Percentiles rank a stretch among this genome's conserved stretches.
These are phyloP conservation scores for Kryptolebias ocellatus DNA, from an alignment of 2,797 vertebrate genomes.

Conservation along the genomic window DNA sequence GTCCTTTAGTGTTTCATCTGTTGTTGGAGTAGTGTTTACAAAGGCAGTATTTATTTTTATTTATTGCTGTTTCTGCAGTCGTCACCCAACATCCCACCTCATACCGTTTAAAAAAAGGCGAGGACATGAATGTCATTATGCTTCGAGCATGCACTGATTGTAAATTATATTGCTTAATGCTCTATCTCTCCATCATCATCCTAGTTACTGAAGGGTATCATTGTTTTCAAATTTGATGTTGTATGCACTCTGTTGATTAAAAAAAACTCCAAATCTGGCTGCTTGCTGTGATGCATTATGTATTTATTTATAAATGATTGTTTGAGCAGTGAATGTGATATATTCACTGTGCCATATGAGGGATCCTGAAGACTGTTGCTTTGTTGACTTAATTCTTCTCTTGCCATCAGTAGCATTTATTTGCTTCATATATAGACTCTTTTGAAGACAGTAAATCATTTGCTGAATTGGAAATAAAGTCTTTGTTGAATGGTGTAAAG, in stretches of 20 bases:
- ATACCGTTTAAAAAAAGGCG: constrained; percentile 61
- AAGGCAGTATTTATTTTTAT: constrained; percentile 81
- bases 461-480: constrained; percentile 83
- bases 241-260: constrained; percentile 85
- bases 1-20: constrained; percentile 81
- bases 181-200: constrained; percentile 80
- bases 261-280: constrained; percentile 80
- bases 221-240: constrained; percentile 86
- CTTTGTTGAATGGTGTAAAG: constrained; percentile 82
- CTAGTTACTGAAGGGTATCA: constrained; percentile 79
- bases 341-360: constrained; percentile 78
- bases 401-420: constrained; percentile 83
- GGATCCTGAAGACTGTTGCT: constrained; percentile 77
- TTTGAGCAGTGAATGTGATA: constrained; percentile 76
- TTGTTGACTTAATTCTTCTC: constrained; percentile 80
- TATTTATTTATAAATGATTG: constrained; percentile 81
- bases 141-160: constrained; percentile 86
- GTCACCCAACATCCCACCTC: constrained; percentile 76
- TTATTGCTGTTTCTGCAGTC: constrained; percentile 78
- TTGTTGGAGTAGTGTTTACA: constrained; percentile 83
- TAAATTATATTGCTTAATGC: constrained; percentile 86
- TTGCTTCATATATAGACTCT: constrained; percentile 81
- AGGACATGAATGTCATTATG: constrained; percentile 83
- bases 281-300: constrained; percentile 84
- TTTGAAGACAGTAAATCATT: constrained; percentile 81